Conservation (phyloP, 2,797 vertebrate genomes). For the Girardinus metallicus region DNA sequence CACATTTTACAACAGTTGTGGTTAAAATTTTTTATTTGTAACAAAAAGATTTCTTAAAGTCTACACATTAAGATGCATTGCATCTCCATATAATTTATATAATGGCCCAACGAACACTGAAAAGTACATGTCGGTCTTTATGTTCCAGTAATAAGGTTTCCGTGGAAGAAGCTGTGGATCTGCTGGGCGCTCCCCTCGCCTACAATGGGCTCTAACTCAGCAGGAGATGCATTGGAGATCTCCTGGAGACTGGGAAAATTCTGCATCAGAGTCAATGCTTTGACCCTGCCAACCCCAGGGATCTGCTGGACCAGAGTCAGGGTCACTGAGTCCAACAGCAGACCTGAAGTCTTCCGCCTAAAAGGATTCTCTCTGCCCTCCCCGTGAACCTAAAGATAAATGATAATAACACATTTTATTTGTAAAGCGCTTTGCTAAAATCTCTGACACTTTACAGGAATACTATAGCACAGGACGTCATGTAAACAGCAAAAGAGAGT, state of each 20-base stretch:
- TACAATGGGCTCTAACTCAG: conserved; percentile 82
- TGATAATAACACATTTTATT: not conserved
- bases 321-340: conserved; percentile 74
- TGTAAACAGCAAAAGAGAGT: too few species aligned
- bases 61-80: not conserved
- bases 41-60: not conserved
- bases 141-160: conserved; percentile 6
- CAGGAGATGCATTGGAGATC: conserved; percentile 78
- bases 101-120: not conserved
- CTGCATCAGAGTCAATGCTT: conserved; percentile 85
- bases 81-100: not conserved
- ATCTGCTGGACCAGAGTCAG: conserved; percentile 84
- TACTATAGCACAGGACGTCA: too few species aligned
- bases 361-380: conserved; percentile 88
- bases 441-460: not conserved
- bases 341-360: conserved; percentile 57
- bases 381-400: conserved; percentile 81
- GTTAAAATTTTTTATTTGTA: not conserved
- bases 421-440: not conserved
- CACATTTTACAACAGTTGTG: not conserved
- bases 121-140: conserved; percentile 6
- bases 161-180: conserved; percentile 82
- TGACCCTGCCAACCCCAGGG: conserved; percentile 88
- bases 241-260: conserved; percentile 84
- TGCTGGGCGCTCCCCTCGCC: conserved; percentile 82